phyloP scores from a whole-genome alignment of 2,888 invertebrate species.

The Rhodophaea formosa region DNA sequence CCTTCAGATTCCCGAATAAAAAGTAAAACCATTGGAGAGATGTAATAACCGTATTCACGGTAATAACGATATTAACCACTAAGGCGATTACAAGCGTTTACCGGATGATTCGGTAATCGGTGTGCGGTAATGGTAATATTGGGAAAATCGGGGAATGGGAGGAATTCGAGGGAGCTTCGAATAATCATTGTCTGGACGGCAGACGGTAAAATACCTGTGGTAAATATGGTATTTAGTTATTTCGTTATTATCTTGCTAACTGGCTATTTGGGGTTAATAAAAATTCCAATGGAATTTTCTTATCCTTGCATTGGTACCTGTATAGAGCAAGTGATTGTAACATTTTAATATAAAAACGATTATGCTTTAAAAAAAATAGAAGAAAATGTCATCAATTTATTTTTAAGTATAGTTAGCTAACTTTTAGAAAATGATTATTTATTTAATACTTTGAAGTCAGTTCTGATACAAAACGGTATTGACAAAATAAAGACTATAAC shows the following conservation, averaged over 20 bases:
- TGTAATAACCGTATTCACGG: constrained; percentile 60
- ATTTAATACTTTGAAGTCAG: no score
- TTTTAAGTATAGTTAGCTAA: no score
- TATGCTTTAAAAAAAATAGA: no score
- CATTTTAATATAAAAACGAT: no score
- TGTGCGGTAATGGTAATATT: constrained; percentile 47
- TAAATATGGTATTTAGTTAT: constrained; percentile 60
- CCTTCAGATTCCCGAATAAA: constrained; percentile 27
- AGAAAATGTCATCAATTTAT: no score
- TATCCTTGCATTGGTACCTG: background rate
- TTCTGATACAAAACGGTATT: no score
- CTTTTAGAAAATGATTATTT: no score
- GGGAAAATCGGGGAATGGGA: constrained; percentile 48
- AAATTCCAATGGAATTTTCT: constrained; percentile 42
- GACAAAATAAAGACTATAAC: no score
- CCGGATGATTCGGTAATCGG: constrained; percentile 73
- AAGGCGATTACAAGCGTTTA: constrained; percentile 76
- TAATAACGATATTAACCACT: constrained; percentile 67
- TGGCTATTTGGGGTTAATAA: constrained; percentile 33
- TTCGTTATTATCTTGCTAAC: constrained; percentile 41
- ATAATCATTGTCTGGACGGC: constrained; percentile 37
- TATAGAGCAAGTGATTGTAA: background rate
- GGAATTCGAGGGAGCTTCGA: constrained; percentile 37
- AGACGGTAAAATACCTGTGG: constrained; percentile 35
- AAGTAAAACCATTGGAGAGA: constrained; percentile 36